Evolutionary conservation across 2,113 vertebrate species (phyloP).

Genomic region (Nicator chloris): DNA sequence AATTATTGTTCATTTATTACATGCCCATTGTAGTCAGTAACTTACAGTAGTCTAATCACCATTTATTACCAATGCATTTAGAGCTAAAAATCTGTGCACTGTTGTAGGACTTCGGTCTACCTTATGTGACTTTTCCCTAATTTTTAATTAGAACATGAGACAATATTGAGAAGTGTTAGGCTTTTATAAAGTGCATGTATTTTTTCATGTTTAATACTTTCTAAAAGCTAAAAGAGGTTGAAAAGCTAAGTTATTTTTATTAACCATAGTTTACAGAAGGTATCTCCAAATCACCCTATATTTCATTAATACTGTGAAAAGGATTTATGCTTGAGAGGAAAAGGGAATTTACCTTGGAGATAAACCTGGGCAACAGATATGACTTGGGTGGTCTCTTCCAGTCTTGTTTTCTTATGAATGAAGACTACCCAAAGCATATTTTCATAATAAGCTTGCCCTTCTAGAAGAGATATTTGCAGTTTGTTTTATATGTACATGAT

Average conservation of each 20-base stretch:
- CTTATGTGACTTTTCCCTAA: background rate
- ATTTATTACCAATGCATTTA: background rate
- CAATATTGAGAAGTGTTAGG: background rate
- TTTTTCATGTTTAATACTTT: background rate
- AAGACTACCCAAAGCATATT: background rate
- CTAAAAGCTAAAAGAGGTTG: background rate
- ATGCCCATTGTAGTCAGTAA: background rate
- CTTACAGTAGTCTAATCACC: background rate
- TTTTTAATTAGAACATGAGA: background rate
- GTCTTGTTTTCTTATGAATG: background rate
- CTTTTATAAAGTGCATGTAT: background rate
- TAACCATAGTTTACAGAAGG: background rate
- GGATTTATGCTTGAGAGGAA: background rate
- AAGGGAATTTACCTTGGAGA: background rate
- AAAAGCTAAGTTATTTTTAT: background rate
- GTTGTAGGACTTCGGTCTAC: background rate
- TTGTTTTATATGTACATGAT: background rate
- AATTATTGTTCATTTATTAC: background rate
- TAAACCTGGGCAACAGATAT: background rate
- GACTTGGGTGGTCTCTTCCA: background rate
- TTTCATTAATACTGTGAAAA: background rate
- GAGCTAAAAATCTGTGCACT: background rate
- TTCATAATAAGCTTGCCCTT: background rate
- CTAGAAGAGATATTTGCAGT: background rate
- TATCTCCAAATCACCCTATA: background rate